Conservation (phyloP, 1,140 invertebrate species). For the Drosophila gunungcola region DNA sequence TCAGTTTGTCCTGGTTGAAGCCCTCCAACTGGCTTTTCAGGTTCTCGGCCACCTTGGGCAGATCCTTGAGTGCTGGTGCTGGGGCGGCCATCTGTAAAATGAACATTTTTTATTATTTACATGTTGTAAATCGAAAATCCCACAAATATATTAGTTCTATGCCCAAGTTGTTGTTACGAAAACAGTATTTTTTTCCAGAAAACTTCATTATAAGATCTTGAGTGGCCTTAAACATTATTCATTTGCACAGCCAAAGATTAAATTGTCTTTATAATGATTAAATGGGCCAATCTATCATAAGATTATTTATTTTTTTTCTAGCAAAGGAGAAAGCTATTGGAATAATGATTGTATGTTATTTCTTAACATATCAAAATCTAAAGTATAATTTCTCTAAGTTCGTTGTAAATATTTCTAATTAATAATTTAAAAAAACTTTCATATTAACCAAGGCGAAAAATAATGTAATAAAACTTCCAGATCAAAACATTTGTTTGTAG, state of each 20-base stretch:
- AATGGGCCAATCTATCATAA: background rate
- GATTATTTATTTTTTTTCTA: background rate
- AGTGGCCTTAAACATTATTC: too few species aligned
- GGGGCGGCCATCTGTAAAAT: slow-evolving; percentile 72
- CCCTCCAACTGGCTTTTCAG: slow-evolving; percentile 94
- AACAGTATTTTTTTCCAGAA: too few species aligned
- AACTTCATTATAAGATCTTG: too few species aligned
- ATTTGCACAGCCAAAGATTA: too few species aligned
- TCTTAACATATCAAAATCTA: background rate
- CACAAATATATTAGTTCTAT: too few species aligned
- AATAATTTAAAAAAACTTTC: background rate
- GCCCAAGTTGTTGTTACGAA: too few species aligned
- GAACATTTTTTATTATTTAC: background rate
- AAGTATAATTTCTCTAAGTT: too few species aligned
- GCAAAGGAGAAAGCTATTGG: background rate
- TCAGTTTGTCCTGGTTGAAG: slow-evolving; percentile 93
- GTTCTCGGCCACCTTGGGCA: slow-evolving; percentile 94
- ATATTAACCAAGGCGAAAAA: background rate
- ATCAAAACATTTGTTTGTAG: background rate
- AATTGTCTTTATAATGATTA: too few species aligned
- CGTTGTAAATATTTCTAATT: too few species aligned
- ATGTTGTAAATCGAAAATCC: too few species aligned
- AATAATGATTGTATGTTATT: background rate
- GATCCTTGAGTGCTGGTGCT: slow-evolving; percentile 92
- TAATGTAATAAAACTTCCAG: background rate